Evolutionary conservation across 2,888 invertebrate genomes (phyloP).

Genomic region (Drosophila rellima): DNA sequence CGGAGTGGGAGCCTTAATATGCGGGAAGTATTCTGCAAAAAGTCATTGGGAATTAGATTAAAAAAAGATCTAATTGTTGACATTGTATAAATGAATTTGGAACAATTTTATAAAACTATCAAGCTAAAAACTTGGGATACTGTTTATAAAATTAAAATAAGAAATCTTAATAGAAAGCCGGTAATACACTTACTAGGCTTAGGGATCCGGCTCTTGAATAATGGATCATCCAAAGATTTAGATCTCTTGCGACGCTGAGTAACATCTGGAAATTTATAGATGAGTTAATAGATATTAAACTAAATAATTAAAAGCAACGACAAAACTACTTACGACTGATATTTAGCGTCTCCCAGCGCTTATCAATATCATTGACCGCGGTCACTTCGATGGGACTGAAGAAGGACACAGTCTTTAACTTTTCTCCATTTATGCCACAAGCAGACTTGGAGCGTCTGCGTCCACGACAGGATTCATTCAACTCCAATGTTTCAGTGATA

Average conservation of each 20-base stretch:
- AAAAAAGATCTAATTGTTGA: not conserved
- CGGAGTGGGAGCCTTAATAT: conserved; percentile 46
- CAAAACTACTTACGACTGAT: conserved; percentile 54
- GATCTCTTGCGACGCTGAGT: conserved; percentile 83
- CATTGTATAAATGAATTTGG: too few species aligned
- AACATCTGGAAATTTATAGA: conserved; percentile 61
- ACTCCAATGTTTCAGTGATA: not conserved
- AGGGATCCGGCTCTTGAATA: conserved; percentile 55
- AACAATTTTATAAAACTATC: too few species aligned
- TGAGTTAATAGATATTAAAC: not conserved
- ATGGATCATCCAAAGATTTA: conserved; percentile 71
- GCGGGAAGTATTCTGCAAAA: conserved; percentile 29
- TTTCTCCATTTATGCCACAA: conserved; percentile 20
- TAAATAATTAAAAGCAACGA: not conserved
- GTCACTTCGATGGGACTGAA: conserved; percentile 70
- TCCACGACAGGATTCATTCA: conserved; percentile 41
- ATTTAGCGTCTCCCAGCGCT: conserved; percentile 35
- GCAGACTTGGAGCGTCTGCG: conserved; percentile 80
- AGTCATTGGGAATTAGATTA: not conserved
- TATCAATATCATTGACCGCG: conserved; percentile 67
- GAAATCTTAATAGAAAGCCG: too few species aligned
- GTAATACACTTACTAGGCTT: conserved; percentile 58
- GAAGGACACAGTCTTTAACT: conserved; percentile 71
- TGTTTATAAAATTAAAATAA: not conserved
- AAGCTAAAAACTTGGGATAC: too few species aligned